Conservation (phyloP, 2,888 invertebrate species). For the Atrina japonica region DNA sequence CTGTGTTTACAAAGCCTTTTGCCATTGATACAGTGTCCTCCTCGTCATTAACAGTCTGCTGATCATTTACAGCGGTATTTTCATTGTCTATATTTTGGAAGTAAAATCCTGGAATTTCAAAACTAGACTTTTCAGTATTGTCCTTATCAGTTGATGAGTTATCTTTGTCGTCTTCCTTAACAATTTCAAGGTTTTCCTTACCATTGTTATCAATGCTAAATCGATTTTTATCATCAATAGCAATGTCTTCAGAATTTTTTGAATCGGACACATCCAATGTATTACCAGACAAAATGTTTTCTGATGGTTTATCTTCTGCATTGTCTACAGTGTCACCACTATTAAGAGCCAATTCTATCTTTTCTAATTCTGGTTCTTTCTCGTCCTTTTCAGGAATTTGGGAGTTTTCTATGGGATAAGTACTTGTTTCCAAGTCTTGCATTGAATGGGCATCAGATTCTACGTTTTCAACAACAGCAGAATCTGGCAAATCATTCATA, state of each 20-base stretch:
- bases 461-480: too few species aligned
- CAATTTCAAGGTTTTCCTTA: neutral
- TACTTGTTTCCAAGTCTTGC: neutral
- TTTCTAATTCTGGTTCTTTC: neutral
- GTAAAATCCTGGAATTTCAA: slow-evolving; percentile 19
- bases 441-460: too few species aligned
- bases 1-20: too few species aligned
- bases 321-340: neutral
- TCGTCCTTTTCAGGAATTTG: neutral
- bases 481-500: too few species aligned
- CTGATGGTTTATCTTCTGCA: too few species aligned
- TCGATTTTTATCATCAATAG: neutral
- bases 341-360: neutral
- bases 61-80: neutral
- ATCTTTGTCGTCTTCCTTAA: neutral
- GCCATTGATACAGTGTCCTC: too few species aligned
- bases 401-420: neutral
- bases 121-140: neutral
- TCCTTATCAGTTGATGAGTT: neutral
- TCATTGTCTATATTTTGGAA: slow-evolving; percentile 5
- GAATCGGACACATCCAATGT: neutral
- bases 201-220: neutral
- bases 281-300: too few species aligned
- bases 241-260: neutral
- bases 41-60: neutral